These are phyloP conservation scores for Xestobium rufovillosum DNA, from an alignment of 2,888 invertebrate species.

Conservation along the genomic window DNA sequence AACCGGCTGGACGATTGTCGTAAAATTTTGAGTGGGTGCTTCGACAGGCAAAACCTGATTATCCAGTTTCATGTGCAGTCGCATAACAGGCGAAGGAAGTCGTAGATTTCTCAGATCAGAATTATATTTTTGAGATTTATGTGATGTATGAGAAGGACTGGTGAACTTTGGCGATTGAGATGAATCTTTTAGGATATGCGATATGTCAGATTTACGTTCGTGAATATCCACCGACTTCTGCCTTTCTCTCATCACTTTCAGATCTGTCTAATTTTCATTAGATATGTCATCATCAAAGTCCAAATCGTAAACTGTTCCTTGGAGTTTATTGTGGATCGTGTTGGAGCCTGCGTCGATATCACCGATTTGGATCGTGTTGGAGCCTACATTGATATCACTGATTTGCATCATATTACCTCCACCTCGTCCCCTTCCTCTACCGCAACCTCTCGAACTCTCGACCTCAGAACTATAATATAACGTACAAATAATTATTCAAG, in stretches of 20 bases:
- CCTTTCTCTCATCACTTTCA: conserved; percentile 71
- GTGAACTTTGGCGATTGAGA: conserved; percentile 52
- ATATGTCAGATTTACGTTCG: conserved; percentile 51
- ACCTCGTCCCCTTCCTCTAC: conserved; percentile 36
- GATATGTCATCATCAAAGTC: conserved; percentile 78
- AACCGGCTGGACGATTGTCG: conserved; percentile 61
- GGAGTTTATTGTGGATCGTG: conserved; percentile 71
- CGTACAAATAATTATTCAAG: no score
- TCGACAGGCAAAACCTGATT: conserved; percentile 25
- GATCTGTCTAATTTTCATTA: conserved; percentile 61
- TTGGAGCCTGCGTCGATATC: conserved; percentile 53
- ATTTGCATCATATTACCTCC: conserved; percentile 42
- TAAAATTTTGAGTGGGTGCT: conserved; percentile 43
- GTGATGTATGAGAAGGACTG: conserved; percentile 44
- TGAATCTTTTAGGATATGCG: conserved; percentile 46
- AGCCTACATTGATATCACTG: no score
- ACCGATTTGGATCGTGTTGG: conserved; percentile 70
- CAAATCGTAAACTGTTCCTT: conserved; percentile 81
- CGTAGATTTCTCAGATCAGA: conserved; percentile 44
- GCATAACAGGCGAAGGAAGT: conserved; percentile 46
- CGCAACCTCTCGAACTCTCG: no score
- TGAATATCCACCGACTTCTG: conserved; percentile 67
- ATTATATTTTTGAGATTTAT: conserved; percentile 36
- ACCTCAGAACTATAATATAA: no score
- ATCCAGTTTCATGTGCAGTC: conserved; percentile 31